These are phyloP conservation scores for Trachelus tabidus DNA, from an alignment of 2,888 invertebrate genomes.

Conservation along the genomic window DNA sequence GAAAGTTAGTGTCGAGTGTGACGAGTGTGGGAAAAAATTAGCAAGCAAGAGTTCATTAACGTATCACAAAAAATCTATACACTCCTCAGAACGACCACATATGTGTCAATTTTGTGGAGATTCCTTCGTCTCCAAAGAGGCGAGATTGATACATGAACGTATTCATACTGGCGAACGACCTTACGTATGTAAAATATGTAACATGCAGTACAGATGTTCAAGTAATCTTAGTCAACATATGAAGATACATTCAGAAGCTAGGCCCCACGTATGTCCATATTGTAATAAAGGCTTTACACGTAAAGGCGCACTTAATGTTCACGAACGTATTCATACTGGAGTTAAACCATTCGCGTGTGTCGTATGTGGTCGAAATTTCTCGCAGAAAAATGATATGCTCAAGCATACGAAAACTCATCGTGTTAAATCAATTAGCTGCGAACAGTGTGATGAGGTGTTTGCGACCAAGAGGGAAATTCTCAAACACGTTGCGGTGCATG, in stretches of 20 bases:
- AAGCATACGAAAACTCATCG: conserved; percentile 53
- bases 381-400: conserved; percentile 57
- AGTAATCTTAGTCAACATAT: conserved; percentile 57
- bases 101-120: conserved; percentile 65
- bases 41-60: conserved; percentile 50
- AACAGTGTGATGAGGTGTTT: conserved; percentile 35
- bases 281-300: conserved; percentile 54
- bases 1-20: conserved; percentile 40
- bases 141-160: conserved; percentile 62
- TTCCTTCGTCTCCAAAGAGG: conserved; percentile 62
- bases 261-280: conserved; percentile 47
- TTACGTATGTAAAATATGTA: conserved; percentile 52
- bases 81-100: conserved; percentile 64
- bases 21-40: conserved; percentile 53
- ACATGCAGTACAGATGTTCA: conserved; percentile 55
- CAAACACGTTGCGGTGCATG: conserved; percentile 31
- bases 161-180: conserved; percentile 62
- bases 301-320: conserved; percentile 50
- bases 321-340: conserved; percentile 56
- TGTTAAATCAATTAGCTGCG: conserved; percentile 26
- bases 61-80: conserved; percentile 64
- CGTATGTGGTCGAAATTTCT: conserved; percentile 49
- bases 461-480: conserved; percentile 32
- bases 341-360: conserved; percentile 52
- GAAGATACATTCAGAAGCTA: conserved; percentile 47